phyloP scores from a whole-genome alignment of 2,113 vertebrate species.

The Danionella cerebrum region DNA sequence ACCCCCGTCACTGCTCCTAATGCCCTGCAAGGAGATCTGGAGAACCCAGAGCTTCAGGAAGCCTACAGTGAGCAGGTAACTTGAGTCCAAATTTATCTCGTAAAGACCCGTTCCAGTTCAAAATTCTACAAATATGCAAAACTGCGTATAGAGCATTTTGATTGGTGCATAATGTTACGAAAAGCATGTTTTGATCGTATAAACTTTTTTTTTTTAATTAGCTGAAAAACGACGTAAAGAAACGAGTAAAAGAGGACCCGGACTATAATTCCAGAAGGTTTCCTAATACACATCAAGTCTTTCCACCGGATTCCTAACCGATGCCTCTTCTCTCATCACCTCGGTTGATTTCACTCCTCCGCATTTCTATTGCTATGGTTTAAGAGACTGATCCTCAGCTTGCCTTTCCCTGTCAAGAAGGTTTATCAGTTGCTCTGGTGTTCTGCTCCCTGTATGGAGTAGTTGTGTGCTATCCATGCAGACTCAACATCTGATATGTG shows the following conservation, averaged over 20 bases:
- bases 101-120: no score
- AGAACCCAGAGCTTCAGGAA: slow-evolving; percentile 72
- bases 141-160: no score
- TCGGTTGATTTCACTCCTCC: not conserved
- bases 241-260: slow-evolving; percentile 74
- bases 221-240: slow-evolving; percentile 80
- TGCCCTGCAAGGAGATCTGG: slow-evolving; percentile 72
- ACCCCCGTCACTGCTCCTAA: slow-evolving; percentile 71
- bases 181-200: no score
- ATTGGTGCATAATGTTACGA: no score
- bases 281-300: slow-evolving; percentile 75
- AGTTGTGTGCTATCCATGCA: not conserved
- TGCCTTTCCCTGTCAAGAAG: not conserved
- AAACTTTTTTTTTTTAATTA: slow-evolving; percentile 36
- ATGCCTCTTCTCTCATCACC: not conserved
- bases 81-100: not conserved
- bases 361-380: not conserved
- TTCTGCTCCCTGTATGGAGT: not conserved
- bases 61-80: slow-evolving; percentile 79
- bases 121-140: no score
- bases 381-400: not conserved
- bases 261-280: slow-evolving; percentile 78
- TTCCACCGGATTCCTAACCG: slow-evolving; percentile 71
- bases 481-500: not conserved
- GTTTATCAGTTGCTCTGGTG: not conserved